phyloP scores from a whole-genome alignment of 2,888 invertebrate species.

The Meiosimyza platycephala region DNA sequence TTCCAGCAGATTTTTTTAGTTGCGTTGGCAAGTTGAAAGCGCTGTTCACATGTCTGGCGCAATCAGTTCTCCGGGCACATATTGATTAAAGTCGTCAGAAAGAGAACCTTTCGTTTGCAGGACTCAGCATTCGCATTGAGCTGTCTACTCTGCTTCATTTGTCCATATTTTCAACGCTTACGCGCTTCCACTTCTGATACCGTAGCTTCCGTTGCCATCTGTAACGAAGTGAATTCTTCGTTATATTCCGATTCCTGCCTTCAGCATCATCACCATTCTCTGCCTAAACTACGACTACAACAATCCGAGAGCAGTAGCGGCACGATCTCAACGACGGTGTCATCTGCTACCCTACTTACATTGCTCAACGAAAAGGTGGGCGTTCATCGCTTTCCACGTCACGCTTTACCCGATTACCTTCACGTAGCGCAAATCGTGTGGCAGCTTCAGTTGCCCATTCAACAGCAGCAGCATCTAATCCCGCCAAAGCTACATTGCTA shows the following conservation, averaged over 20 bases:
- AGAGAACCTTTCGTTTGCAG: background rate
- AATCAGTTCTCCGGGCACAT: background rate
- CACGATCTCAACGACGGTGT: constrained; percentile 31
- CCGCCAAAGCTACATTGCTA: constrained; percentile 5
- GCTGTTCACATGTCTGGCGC: background rate
- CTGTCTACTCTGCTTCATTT: constrained; percentile 9
- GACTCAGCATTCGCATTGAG: constrained; percentile 4
- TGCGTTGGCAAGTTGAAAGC: constrained; percentile 2
- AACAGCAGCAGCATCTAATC: background rate
- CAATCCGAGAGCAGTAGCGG: constrained; percentile 17
- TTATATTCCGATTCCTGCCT: too few relatives aligned
- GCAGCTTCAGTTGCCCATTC: constrained; percentile 19
- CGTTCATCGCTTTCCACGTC: constrained; percentile 36
- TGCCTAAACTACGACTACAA: background rate
- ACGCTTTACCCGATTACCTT: constrained; percentile 11
- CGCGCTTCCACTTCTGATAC: background rate
- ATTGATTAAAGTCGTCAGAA: background rate
- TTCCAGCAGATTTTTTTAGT: background rate
- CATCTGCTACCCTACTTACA: constrained; percentile 33
- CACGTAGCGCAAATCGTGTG: constrained; percentile 11
- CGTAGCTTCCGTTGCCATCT: background rate
- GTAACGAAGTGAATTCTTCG: too few relatives aligned
- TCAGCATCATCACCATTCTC: background rate
- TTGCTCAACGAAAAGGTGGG: constrained; percentile 39
- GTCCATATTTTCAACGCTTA: constrained; percentile 14